Conservation (phyloP, 2,113 vertebrate species). For the Anhinga anhinga region DNA sequence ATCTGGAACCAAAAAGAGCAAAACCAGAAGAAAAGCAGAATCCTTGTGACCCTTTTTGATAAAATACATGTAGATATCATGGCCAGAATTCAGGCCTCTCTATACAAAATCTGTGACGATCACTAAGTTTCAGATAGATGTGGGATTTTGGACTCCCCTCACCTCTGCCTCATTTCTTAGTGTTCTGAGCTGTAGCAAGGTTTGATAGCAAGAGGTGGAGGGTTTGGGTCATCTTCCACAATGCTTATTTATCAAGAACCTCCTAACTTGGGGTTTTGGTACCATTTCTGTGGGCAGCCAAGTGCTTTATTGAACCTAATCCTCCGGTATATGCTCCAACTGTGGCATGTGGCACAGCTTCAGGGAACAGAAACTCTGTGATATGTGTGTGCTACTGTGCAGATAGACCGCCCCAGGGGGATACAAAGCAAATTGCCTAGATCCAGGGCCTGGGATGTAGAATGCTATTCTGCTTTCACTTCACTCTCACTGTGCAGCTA, state of each 20-base stretch:
- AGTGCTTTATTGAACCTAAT: background rate
- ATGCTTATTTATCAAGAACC: background rate
- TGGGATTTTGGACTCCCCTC: background rate
- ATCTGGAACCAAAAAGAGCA: background rate
- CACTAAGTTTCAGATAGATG: background rate
- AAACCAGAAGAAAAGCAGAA: background rate
- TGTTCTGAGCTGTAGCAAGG: background rate
- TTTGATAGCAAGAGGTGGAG: background rate
- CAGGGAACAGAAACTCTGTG: background rate
- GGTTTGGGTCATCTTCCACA: background rate
- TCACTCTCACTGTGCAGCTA: background rate
- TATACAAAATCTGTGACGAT: background rate
- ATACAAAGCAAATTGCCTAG: background rate
- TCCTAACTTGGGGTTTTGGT: background rate
- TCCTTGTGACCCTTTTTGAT: background rate
- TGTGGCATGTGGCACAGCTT: background rate
- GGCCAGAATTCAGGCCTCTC: background rate
- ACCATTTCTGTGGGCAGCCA: background rate
- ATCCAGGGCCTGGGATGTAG: background rate
- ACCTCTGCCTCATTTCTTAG: background rate
- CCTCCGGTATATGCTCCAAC: accelerated
- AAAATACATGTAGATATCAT: background rate
- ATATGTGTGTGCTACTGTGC: background rate
- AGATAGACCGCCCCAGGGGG: background rate
- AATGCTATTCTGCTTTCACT: background rate